Evolutionary conservation across 2,113 vertebrate species (phyloP).

Genomic region (Prietella phreatophila): DNA sequence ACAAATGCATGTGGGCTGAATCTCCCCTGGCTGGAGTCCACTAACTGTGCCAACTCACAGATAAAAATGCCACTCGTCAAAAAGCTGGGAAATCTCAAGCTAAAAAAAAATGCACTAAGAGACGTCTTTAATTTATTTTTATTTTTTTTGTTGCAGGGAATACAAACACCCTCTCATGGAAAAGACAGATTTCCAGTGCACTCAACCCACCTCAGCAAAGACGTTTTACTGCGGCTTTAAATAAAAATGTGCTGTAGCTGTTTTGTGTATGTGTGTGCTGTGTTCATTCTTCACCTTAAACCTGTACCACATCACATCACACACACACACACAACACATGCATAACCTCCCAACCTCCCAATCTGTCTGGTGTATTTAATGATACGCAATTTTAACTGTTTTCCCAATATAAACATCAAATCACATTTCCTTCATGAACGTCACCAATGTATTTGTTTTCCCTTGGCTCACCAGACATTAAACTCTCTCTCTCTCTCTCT

Average conservation of each 20-base stretch:
- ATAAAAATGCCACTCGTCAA: background rate
- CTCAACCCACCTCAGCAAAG: background rate
- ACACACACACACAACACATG: background rate
- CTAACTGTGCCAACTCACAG: background rate
- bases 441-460: background rate
- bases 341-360: background rate
- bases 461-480: slow-evolving; percentile 22
- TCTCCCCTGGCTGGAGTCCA: background rate
- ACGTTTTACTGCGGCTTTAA: background rate
- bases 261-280: background rate
- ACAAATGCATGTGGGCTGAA: background rate
- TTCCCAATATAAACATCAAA: background rate
- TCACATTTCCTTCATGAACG: background rate
- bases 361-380: too few relatives aligned
- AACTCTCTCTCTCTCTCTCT: slow-evolving; percentile 27
- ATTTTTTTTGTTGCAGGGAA: background rate
- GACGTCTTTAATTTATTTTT: background rate
- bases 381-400: background rate
- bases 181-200: background rate
- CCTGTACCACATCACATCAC: background rate
- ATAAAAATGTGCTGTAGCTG: background rate
- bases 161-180: background rate
- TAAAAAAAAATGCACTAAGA: background rate
- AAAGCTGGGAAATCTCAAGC: background rate
- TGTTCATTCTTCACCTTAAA: background rate